Evolutionary conservation across 2,113 vertebrate genomes (phyloP), one percentile per base, ranked within the genome.

Genomic region (Pongo abelii): DNA sequence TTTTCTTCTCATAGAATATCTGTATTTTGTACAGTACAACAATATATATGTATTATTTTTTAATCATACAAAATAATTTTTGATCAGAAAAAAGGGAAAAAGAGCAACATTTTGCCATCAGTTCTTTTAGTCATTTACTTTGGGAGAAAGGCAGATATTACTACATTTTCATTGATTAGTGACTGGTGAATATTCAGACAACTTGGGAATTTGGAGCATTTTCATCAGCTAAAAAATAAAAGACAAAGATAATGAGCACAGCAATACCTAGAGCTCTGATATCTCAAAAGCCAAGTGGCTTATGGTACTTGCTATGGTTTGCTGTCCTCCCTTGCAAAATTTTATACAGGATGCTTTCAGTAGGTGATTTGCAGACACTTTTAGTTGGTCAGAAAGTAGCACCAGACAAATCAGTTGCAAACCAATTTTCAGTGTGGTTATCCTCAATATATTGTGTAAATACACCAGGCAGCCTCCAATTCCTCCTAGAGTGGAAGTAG

Each of bases 201-300:
- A 78, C n/a, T 84, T 84, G 72, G 91, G 55, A 85, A 93, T 86
- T 69, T 50, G n/a, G 32, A 96, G 17, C 52, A 84, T 93, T 57
- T 94, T 72, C 46, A 90, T 79, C n/a, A 88, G 52, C 32, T 88
- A 50, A 84, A 72, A 89, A 46, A 70, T 40, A 52, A 80, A 86
- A 89, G 80, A 32, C 57, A 83, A 93, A 92, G 43, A 22, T 10
- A 22, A 69, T 67, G n/a, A 91, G 2, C 72, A 70, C 40, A 81
- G 48, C 38, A 38, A 4, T 55, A 48, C 55, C 30, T 90, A 92
- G 4, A 91, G 30, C 27, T 74, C 67, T 67, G 35, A 11, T 27
- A 52, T 46, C 25, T 59, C 43, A 59, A 67, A 64, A 72, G 32
- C 43, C 78, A 43, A 38, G 38, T 38, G 38, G 38, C 38, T 70